Base-by-base conservation (phyloP, 2,113 vertebrate genomes). In the Hyla sarda region DNA sequence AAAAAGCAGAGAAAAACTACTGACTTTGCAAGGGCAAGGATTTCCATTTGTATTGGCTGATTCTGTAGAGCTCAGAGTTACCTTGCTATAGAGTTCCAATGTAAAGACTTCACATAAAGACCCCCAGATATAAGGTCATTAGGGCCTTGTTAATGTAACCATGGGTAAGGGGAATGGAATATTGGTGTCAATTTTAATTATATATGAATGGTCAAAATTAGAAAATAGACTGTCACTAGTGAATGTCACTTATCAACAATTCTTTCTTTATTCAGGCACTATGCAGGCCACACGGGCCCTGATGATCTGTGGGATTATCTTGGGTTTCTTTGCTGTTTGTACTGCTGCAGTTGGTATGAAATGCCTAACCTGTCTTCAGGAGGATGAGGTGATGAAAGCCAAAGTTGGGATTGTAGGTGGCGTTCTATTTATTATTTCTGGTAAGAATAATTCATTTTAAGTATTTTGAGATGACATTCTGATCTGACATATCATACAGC, bases 321-420 rank as follows among this genome's bases (percentile, higher is more conserved):
- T 98, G 82, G 96, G 96, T 13, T 88, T 93, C 2, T 54, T 96
- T 0, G 97, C 90, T 0, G 45, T 94, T 6, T 87, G 96, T n/a
- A 88, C 96, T 76, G 91, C 96, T 76, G 90, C 92, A 0, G 56
- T 92, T 1, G 97, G 98, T 12, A 97, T 99, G 96, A 96, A 98
- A 69, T 99, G 96, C 89, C 97, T 97, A 87, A 96, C 91, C 79
- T 98, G 96, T 87, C 87, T 98, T 91, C 96, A 97, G 1, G 93
- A 92, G 0, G 93, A 93, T 13, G 83, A 94, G 11, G 89, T 91
- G 25, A 93, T 92, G 88, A 99, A 99, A 89, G 92, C 93, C 83
- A 79, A 88, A 9, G 93, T 95, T 89, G 95, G 95, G 14, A 88
- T 96, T 71, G 71, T 92, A 0, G 98, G 97, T 74, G 98, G 97